These are phyloP conservation scores for Beaufortia kweichowensis DNA, from an alignment of 2,113 vertebrate species.

Conservation along the genomic window DNA sequence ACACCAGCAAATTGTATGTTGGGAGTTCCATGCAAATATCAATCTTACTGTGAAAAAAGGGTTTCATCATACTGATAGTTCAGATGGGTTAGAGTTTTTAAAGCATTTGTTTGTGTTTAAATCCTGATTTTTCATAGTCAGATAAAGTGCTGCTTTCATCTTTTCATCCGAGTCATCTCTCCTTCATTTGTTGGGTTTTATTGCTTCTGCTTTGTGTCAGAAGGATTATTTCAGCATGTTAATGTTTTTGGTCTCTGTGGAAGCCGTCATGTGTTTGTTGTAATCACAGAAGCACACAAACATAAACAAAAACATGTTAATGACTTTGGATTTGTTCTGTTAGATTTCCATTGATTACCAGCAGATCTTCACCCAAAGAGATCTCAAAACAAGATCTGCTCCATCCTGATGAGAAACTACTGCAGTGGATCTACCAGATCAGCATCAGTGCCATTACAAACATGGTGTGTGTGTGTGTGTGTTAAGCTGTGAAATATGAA, in stretches of 20 bases:
- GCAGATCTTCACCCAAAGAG: constrained; percentile 62
- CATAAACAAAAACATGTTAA: neutral
- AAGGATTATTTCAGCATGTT: too few relatives aligned
- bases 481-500: constrained; percentile 23
- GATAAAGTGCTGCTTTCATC: neutral
- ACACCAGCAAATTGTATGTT: constrained; percentile 58
- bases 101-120: too few relatives aligned
- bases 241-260: constrained; percentile 13
- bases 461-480: constrained; percentile 32
- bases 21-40: too few relatives aligned
- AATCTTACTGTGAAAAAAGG: too few relatives aligned
- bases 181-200: too few relatives aligned
- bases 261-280: too few relatives aligned
- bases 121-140: too few relatives aligned
- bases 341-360: constrained; percentile 71
- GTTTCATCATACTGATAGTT: too few relatives aligned
- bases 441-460: neutral
- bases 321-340: constrained; percentile 33
- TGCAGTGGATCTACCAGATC: constrained; percentile 71
- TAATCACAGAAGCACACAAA: too few relatives aligned
- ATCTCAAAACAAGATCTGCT: constrained; percentile 49
- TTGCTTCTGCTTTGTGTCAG: too few relatives aligned
- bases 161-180: neutral
- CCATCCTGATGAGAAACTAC: constrained; percentile 68
- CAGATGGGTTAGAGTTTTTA: too few relatives aligned